phyloP scores from a whole-genome alignment of 2,113 vertebrate genomes.

The Anas platyrhynchos region DNA sequence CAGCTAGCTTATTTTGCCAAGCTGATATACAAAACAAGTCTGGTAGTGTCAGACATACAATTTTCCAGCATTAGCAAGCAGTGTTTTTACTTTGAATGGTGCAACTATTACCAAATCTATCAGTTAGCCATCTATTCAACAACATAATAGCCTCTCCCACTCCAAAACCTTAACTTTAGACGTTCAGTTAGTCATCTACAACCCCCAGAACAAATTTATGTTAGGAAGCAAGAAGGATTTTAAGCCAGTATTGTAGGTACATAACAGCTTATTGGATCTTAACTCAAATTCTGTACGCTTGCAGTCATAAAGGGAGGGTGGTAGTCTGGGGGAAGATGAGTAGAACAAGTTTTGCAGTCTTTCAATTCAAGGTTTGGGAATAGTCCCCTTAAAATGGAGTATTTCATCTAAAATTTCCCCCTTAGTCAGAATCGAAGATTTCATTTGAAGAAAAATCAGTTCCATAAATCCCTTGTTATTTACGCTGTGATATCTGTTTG shows the following conservation, averaged over 20 bases:
- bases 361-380: background rate
- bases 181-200: background rate
- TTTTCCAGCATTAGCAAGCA: background rate
- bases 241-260: background rate
- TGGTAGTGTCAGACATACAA: background rate
- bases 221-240: background rate
- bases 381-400: background rate
- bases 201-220: background rate
- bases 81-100: background rate
- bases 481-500: background rate
- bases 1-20: background rate
- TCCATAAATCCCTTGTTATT: background rate
- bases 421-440: background rate
- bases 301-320: background rate
- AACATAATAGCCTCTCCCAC: background rate
- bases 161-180: background rate
- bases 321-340: background rate
- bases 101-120: background rate
- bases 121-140: background rate
- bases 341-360: background rate
- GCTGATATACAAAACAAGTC: background rate
- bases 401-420: background rate
- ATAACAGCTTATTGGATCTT: background rate
- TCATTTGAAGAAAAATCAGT: background rate
- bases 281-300: background rate